A percentile compares a stretch with the other conserved stretches of the same genome.
Evolutionary conservation across 2,797 vertebrate genomes (phyloP).

Genomic region (Malurus leucopterus): DNA sequence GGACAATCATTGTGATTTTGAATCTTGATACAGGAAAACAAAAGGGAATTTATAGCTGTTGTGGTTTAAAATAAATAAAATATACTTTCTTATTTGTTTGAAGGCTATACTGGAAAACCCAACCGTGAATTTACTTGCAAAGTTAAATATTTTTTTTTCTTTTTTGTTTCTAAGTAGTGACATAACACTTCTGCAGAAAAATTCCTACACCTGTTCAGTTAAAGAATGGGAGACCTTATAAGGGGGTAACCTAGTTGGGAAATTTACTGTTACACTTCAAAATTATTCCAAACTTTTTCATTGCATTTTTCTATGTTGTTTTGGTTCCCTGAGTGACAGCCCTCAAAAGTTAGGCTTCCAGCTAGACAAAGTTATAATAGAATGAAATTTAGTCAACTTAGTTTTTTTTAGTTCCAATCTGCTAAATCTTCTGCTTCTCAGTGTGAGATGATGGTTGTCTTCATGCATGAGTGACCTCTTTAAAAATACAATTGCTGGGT

Average conservation of each 20-base stretch:
- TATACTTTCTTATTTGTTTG: rapidly evolving
- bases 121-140: not conserved
- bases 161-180: not conserved
- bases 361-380: not conserved
- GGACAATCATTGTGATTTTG: not conserved
- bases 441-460: not conserved
- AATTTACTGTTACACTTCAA: not conserved
- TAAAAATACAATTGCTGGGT: not conserved
- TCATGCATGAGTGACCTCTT: not conserved
- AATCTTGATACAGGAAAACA: not conserved
- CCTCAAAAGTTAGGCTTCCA: not conserved
- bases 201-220: not conserved
- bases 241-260: not conserved
- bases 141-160: not conserved
- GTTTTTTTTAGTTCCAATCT: not conserved
- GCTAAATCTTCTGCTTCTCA: not conserved
- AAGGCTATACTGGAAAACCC: not conserved
- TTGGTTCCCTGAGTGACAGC: not conserved
- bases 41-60: not conserved
- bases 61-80: not conserved
- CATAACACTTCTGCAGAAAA: not conserved
- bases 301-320: not conserved
- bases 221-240: not conserved
- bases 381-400: not conserved
- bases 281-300: not conserved